Evolutionary conservation across 2,113 vertebrate species (phyloP).

Genomic region (Hyperopisus bebe): DNA sequence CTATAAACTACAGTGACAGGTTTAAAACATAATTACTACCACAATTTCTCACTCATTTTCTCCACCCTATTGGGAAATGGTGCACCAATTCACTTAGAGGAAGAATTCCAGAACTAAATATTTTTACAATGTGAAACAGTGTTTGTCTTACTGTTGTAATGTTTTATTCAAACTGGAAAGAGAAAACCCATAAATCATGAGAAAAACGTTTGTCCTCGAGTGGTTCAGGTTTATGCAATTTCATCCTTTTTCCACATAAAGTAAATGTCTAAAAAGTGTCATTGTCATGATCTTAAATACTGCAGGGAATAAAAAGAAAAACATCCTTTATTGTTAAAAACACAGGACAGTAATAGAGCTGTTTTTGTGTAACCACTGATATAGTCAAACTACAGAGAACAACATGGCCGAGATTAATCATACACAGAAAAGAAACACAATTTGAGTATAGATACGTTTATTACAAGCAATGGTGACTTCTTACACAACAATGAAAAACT

Average conservation of each 20-base stretch:
- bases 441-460: background rate
- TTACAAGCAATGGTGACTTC: background rate
- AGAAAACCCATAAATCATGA: background rate
- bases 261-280: background rate
- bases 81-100: background rate
- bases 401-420: background rate
- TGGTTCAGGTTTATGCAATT: background rate
- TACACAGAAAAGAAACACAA: background rate
- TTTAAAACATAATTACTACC: background rate
- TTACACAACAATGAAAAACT: background rate
- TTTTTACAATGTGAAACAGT: background rate
- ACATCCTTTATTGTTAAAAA: background rate
- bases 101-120: background rate
- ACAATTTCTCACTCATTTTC: background rate
- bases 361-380: background rate
- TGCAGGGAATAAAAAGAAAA: background rate
- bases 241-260: constrained; percentile 12
- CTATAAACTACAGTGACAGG: background rate
- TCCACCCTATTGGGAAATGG: background rate
- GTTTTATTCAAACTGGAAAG: background rate
- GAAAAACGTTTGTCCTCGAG: background rate
- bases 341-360: background rate
- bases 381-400: background rate
- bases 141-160: background rate
- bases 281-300: background rate